A percentile compares a stretch with the other conserved stretches of the same genome.
phyloP scores from a whole-genome alignment of 2,888 invertebrate genomes.

The Tipula unca region DNA sequence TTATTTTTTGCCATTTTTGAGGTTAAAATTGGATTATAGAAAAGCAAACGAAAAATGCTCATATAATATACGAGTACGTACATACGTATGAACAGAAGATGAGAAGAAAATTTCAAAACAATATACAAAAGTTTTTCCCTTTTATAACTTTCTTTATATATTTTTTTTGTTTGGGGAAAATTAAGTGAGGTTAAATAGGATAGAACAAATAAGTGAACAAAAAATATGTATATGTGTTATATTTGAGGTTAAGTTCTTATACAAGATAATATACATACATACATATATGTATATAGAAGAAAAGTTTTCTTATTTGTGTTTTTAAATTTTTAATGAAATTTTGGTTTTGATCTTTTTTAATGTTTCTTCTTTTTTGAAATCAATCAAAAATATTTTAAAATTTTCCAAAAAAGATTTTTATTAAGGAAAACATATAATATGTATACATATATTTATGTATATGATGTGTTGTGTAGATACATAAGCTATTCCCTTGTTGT shows the following conservation, averaged over 20 bases:
- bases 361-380: background rate
- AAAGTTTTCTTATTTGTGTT: background rate
- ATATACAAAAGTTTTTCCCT: background rate
- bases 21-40: slow-evolving; percentile 8
- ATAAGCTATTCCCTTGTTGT: background rate
- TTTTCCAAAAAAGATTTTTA: background rate
- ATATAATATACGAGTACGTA: background rate
- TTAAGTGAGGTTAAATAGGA: slow-evolving; percentile 14
- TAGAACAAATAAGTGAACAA: slow-evolving; percentile 8
- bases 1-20: background rate
- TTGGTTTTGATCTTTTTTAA: slow-evolving; percentile 9
- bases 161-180: background rate
- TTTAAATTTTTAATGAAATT: slow-evolving; percentile 8
- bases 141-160: background rate
- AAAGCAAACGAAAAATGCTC: background rate
- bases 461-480: background rate
- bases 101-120: slow-evolving; percentile 2
- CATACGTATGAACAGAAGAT: background rate
- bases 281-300: background rate
- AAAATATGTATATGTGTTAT: background rate
- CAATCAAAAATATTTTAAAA: slow-evolving; percentile 14
- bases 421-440: background rate
- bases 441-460: too few species aligned
- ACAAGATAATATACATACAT: background rate
- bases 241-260: background rate